Percentiles rank a stretch among this genome's conserved stretches.
phyloP scores from a whole-genome alignment of 2,797 vertebrate genomes.

The Aeoliscus strigatus region DNA sequence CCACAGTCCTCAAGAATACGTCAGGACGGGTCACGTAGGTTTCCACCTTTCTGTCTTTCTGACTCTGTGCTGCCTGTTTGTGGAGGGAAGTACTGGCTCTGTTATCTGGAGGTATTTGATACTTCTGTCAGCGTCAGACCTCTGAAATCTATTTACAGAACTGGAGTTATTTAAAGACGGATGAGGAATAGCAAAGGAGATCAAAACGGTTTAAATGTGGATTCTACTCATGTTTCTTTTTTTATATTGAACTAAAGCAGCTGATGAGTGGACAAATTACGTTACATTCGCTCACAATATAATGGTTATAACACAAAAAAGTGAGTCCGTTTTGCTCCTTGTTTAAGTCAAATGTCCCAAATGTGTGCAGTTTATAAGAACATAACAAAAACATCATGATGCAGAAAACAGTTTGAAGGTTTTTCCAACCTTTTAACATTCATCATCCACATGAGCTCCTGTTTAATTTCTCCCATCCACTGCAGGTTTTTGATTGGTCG shows the following conservation, averaged over 20 bases:
- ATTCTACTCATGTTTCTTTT: not conserved
- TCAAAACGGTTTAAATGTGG: conserved; percentile 18
- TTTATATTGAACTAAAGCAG: not conserved
- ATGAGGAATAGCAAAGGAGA: not conserved
- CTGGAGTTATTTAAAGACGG: conserved; percentile 39
- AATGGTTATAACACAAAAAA: too few relatives aligned
- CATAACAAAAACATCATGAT: too few relatives aligned
- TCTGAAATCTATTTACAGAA: conserved; percentile 6
- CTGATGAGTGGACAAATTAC: too few relatives aligned
- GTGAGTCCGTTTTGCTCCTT: too few relatives aligned
- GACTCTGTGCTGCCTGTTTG: too few relatives aligned
- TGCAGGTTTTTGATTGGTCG: conserved; percentile 88
- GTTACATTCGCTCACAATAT: too few relatives aligned
- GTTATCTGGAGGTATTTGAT: conserved; percentile 9
- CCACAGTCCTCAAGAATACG: conserved; percentile 88
- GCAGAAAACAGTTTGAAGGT: too few relatives aligned
- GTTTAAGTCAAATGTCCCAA: too few relatives aligned
- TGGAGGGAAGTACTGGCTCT: not conserved
- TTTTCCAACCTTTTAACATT: too few relatives aligned
- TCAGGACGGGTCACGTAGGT: conserved; percentile 84
- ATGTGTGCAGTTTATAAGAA: too few relatives aligned
- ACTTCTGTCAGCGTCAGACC: conserved; percentile 1
- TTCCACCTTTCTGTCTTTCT: not conserved
- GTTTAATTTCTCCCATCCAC: not conserved
- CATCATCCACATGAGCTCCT: too few relatives aligned